Evolutionary conservation across 2,113 vertebrate species (phyloP), one percentile per base, ranked within the genome.

Genomic region (Balaeniceps rex): DNA sequence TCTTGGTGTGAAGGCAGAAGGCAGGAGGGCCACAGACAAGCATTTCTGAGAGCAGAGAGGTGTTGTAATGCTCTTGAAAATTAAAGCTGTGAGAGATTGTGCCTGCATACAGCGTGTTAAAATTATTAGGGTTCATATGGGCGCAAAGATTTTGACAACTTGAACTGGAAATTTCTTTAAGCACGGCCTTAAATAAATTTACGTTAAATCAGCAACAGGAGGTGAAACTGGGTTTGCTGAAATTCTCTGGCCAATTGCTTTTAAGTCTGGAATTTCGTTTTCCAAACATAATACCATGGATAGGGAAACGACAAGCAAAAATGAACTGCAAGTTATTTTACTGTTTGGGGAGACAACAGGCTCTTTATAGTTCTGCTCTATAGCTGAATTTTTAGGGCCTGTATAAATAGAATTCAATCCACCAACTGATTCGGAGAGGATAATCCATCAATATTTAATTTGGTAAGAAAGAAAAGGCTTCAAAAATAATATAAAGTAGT

Each of bases 401-500:
- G 65, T 75, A 78, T 96, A 97, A 96, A 95, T 89, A 94, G 96
- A 94, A 94, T 92, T 76, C 86, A 87, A 75, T 94, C 80, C 57
- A 88, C 80, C 79, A 63, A 93, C 64, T 38, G 60, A 91, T 96
- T 95, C 6, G 14, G 88, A 91, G 76, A 95, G 64, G 83, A 85
- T 57, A 83, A 92, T 98, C 89, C 93, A 97, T 97, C 95, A 97
- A 90, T 95, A 98, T 98, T 98, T 98, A 98, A 98, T 97, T 96
- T 96, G 88, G 70, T 78, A 54, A 93, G 80, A 31, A 83, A 96
- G 89, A 94, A 77, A 93, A 96, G 88, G 69, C 94, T 96, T 95
- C 95, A 93, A 95, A 95, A 93, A 75, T 84, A 94, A 69, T 78
- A 82, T 76, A 96, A 96, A 90, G 84, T 19, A 95, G 90, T 92